Evolutionary conservation across 1,140 invertebrate species (phyloP), one percentile per base, ranked within the genome.

Genomic region (Anastrepha obliqua): DNA sequence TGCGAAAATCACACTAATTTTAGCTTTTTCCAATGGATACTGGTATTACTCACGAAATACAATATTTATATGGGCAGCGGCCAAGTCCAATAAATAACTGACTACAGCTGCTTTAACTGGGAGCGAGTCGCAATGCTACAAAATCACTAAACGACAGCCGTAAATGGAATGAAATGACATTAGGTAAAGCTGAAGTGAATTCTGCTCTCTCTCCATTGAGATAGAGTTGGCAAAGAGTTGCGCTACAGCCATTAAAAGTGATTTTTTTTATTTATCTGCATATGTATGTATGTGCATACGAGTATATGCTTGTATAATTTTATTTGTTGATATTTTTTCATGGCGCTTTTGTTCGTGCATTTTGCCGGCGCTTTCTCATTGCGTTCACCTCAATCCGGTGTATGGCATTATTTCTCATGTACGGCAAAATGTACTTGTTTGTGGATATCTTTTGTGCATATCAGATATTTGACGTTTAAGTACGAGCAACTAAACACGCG

Each of bases 141-240:
- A 81, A 81, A 81, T 55, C n/a, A 81, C 74, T 81, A 55, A 58
- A 29, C 74, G 74, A 81, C 74, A 7, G 20, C 20, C 15, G 74
- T 9, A 20, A 29, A 55, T 81, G 74, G 74, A 81, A 81, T 81
- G 74, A 81, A 58, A 29, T 78, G 3, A 42, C 7, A 55, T 81
- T 81, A 55, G 55, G 47, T 55, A 81, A 81, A 81, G 42, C 42
- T 51, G n/a, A 55, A 55, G 74, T 81, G 20, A 81, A 55, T 15
- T 42, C 42, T 74, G 29, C 29, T 29, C 29, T 42, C 74, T 81
- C 74, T 11, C 17, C 20, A 20, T 81, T 81, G 7, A 51, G 6
- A 55, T 55, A 81, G 9, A 81, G 17, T 81, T 81, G 74, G 74
- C 44, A 11, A 55, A 47, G 9, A 51, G 13, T 51, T 9, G 47